A percentile compares a stretch with the other conserved stretches of the same genome.
Evolutionary conservation across 2,113 vertebrate genomes (phyloP).

Genomic region (Dascyllus trimaculatus): DNA sequence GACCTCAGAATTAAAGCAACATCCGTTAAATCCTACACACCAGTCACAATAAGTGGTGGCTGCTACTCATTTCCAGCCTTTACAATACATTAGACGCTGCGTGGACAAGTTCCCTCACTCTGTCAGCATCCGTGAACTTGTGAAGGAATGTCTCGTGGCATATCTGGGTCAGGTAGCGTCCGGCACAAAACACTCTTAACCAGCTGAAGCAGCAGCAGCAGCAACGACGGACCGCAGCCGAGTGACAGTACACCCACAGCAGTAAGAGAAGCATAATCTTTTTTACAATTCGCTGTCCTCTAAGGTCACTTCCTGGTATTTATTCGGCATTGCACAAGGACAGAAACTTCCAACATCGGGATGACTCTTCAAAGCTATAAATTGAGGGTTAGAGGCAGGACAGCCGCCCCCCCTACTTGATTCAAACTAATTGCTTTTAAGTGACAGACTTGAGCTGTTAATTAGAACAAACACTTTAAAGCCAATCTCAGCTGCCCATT

Average conservation of each 20-base stretch:
- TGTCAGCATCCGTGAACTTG: slow-evolving; percentile 51
- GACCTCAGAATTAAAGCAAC: not conserved
- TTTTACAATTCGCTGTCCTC: not conserved
- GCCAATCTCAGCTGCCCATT: slow-evolving; percentile 15
- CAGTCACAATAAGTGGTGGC: not conserved
- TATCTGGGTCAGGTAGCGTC: slow-evolving; percentile 64
- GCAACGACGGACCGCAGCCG: slow-evolving; percentile 15
- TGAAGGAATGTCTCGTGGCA: slow-evolving; percentile 65
- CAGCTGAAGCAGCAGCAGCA: slow-evolving; percentile 8
- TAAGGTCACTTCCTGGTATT: not conserved
- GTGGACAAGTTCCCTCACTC: slow-evolving; percentile 40
- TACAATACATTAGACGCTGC: slow-evolving; percentile 28
- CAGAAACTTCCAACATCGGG: not conserved
- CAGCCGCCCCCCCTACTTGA: not conserved
- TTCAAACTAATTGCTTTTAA: slow-evolving; percentile 26
- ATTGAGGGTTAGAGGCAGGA: slow-evolving; percentile 5
- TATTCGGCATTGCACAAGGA: not conserved
- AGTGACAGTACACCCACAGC: not conserved
- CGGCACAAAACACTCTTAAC: slow-evolving; percentile 36
- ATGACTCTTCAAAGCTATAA: slow-evolving; percentile 14
- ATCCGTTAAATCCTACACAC: not conserved
- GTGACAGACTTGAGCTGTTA: slow-evolving; percentile 13
- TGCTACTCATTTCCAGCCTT: not conserved
- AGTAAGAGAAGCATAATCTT: not conserved
- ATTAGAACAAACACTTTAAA: slow-evolving; percentile 26